These are phyloP conservation scores for Drosophila multiciliata DNA, from an alignment of 2,888 invertebrate genomes.

Conservation along the genomic window DNA sequence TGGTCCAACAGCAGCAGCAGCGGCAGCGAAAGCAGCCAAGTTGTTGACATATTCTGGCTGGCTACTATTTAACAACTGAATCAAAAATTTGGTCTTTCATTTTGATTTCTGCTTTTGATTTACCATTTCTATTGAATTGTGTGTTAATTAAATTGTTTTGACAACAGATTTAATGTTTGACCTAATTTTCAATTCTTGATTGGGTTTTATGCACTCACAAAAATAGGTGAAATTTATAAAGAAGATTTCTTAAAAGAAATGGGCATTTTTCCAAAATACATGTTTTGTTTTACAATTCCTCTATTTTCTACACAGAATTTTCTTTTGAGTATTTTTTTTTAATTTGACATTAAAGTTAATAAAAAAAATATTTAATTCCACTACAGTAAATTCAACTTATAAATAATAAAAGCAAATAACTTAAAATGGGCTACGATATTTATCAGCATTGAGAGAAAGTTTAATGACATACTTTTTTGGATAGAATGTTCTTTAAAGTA, in stretches of 20 bases:
- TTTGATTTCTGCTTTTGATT: slow-evolving; percentile 28
- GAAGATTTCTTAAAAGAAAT: neutral
- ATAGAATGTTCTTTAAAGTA: neutral
- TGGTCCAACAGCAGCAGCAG: slow-evolving; percentile 32
- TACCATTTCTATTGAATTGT: slow-evolving; percentile 17
- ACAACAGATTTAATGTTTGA: slow-evolving; percentile 32
- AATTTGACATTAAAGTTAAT: neutral
- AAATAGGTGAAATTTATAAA: neutral
- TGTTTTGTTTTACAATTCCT: neutral
- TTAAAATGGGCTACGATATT: neutral
- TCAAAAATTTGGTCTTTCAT: slow-evolving; percentile 31
- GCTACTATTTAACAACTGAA: slow-evolving; percentile 56
- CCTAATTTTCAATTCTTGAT: slow-evolving; percentile 36
- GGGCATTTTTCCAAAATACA: neutral
- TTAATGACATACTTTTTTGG: neutral
- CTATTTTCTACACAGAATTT: neutral
- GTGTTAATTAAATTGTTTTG: slow-evolving; percentile 71
- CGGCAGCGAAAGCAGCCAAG: slow-evolving; percentile 35
- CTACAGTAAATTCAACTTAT: neutral
- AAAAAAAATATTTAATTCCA: neutral
- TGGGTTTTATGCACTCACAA: slow-evolving; percentile 1
- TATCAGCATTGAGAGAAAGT: neutral
- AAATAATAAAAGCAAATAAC: neutral
- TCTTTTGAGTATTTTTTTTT: neutral
- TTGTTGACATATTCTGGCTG: slow-evolving; percentile 53